Evolutionary conservation across 2,888 invertebrate genomes (phyloP).

Genomic region (Julus scanicus): DNA sequence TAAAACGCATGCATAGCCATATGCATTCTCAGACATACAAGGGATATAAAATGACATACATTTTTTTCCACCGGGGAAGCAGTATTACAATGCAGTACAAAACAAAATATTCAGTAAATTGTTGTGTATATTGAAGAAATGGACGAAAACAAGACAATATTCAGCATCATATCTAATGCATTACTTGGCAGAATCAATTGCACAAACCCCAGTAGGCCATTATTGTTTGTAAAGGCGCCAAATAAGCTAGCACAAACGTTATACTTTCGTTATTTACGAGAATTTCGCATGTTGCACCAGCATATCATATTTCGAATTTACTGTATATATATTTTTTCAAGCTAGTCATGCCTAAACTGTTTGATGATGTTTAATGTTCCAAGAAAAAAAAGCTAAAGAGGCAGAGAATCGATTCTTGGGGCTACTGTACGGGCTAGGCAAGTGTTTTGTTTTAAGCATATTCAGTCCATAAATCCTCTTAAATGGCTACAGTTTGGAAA

Average conservation of each 20-base stretch:
- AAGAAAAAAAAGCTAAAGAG: not conserved
- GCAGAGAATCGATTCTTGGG: not conserved
- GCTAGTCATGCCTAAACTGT: slow-evolving; percentile 1
- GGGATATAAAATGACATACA: too few relatives aligned
- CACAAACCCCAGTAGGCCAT: not conserved
- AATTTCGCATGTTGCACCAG: not conserved
- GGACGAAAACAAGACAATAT: not conserved
- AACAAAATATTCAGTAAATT: too few relatives aligned
- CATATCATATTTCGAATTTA: not conserved
- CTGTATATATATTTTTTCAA: not conserved
- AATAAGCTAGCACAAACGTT: not conserved
- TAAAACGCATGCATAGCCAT: too few relatives aligned
- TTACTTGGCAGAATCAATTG: not conserved
- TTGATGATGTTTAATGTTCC: not conserved
- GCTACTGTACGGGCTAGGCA: not conserved
- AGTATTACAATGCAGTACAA: too few relatives aligned
- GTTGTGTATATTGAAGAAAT: too few relatives aligned
- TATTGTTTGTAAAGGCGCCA: not conserved
- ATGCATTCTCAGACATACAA: too few relatives aligned
- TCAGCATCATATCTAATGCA: not conserved
- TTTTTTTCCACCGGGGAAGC: too few relatives aligned
- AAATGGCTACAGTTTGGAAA: not conserved
- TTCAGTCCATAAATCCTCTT: slow-evolving; percentile 40
- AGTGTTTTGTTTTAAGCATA: slow-evolving; percentile 36
- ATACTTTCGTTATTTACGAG: not conserved